phyloP scores from a whole-genome alignment of 1,140 invertebrate genomes.

The Arctopsyche grandis region DNA sequence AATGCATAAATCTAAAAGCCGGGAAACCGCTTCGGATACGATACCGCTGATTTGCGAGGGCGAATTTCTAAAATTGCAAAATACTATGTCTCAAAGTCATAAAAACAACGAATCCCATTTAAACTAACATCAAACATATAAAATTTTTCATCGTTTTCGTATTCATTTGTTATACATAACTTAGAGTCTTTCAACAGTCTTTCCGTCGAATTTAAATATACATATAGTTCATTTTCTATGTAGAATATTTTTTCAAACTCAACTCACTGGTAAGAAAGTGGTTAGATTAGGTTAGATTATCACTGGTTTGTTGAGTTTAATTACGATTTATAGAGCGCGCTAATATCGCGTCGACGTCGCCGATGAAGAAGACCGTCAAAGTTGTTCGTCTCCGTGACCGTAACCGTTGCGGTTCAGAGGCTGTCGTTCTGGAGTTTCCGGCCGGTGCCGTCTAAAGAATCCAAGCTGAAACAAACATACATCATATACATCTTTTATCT shows the following conservation, averaged over 20 bases:
- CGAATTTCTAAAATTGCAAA: too few species aligned
- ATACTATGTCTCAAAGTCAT: too few species aligned
- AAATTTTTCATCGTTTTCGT: too few species aligned
- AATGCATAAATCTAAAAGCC: too few species aligned
- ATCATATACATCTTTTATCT: too few species aligned
- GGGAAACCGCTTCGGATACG: too few species aligned
- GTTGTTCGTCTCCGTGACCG: conserved; percentile 74
- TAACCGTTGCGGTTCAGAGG: conserved; percentile 81
- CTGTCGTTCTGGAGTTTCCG: conserved; percentile 82
- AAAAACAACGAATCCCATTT: too few species aligned
- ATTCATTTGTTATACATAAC: not conserved
- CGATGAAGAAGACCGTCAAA: conserved; percentile 64
- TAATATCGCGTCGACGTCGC: conserved; percentile 51
- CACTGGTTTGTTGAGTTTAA: conserved; percentile 29
- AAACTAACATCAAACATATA: too few species aligned
- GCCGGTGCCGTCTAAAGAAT: conserved; percentile 92
- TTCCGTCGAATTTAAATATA: not conserved
- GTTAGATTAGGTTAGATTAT: conserved; percentile 46
- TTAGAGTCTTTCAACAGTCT: not conserved
- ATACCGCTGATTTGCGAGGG: too few species aligned
- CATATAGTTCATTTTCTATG: conserved; percentile 14
- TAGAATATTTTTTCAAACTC: not conserved
- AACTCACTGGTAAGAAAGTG: conserved; percentile 38
- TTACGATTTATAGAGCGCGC: conserved; percentile 48
- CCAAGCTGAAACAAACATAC: conserved; percentile 77